A percentile compares a stretch with the other conserved stretches of the same genome.
These are phyloP conservation scores for Monopis laevigella DNA, from an alignment of 2,888 invertebrate species.

Conservation along the genomic window DNA sequence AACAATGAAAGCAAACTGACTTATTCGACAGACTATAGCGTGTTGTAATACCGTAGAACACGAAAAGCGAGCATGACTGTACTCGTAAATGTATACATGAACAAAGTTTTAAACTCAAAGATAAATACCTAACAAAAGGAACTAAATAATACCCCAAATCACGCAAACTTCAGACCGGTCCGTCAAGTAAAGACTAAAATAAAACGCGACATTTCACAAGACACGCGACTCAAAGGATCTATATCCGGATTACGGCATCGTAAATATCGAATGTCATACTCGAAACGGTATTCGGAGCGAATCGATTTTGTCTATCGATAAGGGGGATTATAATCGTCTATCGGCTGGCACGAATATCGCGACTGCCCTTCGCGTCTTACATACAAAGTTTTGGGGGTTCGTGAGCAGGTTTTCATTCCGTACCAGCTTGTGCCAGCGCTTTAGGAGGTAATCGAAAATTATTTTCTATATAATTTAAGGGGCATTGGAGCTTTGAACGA, in stretches of 20 bases:
- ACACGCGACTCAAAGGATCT: constrained; percentile 49
- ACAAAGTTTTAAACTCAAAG: too few relatives aligned
- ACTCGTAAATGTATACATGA: too few relatives aligned
- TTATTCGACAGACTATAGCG: too few relatives aligned
- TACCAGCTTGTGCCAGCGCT: constrained; percentile 38
- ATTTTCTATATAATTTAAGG: not conserved
- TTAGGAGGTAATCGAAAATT: constrained; percentile 25
- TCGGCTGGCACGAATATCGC: constrained; percentile 54
- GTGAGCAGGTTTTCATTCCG: constrained; percentile 18
- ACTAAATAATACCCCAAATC: too few relatives aligned
- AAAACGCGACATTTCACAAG: constrained; percentile 37
- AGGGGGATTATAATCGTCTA: constrained; percentile 54
- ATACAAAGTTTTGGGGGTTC: constrained; percentile 1
- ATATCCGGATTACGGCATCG: constrained; percentile 52
- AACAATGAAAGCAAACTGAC: too few relatives aligned
- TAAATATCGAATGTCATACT: constrained; percentile 63
- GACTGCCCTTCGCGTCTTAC: not conserved
- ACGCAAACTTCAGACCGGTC: too few relatives aligned
- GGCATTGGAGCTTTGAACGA: not conserved
- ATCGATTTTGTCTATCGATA: constrained; percentile 60
- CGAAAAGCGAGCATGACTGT: too few relatives aligned
- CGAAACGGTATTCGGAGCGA: constrained; percentile 59
- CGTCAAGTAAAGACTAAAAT: too few relatives aligned
- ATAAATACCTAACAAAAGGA: too few relatives aligned
- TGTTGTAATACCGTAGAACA: too few relatives aligned